These are phyloP conservation scores for Chrosomus eos DNA, from an alignment of 2,797 vertebrate species.

Conservation along the genomic window DNA sequence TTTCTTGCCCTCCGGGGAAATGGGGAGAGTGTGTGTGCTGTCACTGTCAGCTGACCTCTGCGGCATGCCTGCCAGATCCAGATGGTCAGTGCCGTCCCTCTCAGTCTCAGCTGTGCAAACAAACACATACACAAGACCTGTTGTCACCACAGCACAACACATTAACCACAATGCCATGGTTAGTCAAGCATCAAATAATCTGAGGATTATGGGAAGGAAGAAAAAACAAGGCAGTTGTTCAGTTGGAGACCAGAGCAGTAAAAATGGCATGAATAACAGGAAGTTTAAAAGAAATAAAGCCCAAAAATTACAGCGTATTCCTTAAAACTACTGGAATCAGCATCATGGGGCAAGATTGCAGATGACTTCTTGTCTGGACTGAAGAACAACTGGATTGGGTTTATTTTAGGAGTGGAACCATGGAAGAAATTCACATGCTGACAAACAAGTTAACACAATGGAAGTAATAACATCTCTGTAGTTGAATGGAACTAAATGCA, in stretches of 20 bases:
- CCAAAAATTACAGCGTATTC: not conserved
- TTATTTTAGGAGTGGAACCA: constrained; percentile 42
- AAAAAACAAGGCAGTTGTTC: constrained; percentile 15
- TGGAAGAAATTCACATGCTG: constrained; percentile 55
- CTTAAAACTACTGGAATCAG: constrained; percentile 35
- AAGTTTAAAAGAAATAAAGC: not conserved
- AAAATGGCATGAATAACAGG: constrained; percentile 14
- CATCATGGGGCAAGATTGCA: constrained; percentile 22
- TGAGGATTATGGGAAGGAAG: constrained; percentile 16
- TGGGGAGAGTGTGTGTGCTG: constrained; percentile 82
- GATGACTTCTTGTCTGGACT: constrained; percentile 46
- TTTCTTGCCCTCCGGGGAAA: constrained; percentile 89
- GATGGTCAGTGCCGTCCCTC: constrained; percentile 84
- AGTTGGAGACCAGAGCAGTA: constrained; percentile 14
- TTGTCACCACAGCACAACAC: constrained; percentile 30
- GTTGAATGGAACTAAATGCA: not conserved
- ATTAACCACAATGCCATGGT: constrained; percentile 36
- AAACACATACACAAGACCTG: constrained; percentile 47
- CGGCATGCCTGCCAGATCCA: constrained; percentile 88
- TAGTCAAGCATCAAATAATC: constrained; percentile 30
- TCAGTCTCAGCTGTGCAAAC: constrained; percentile 89
- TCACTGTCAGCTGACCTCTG: constrained; percentile 80
- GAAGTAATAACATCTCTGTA: constrained; percentile 51
- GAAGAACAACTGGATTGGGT: constrained; percentile 57
- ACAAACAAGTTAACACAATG: constrained; percentile 64